These are phyloP conservation scores for Brachypteracias leptosomus DNA, from an alignment of 2,113 vertebrate species.

Conservation along the genomic window DNA sequence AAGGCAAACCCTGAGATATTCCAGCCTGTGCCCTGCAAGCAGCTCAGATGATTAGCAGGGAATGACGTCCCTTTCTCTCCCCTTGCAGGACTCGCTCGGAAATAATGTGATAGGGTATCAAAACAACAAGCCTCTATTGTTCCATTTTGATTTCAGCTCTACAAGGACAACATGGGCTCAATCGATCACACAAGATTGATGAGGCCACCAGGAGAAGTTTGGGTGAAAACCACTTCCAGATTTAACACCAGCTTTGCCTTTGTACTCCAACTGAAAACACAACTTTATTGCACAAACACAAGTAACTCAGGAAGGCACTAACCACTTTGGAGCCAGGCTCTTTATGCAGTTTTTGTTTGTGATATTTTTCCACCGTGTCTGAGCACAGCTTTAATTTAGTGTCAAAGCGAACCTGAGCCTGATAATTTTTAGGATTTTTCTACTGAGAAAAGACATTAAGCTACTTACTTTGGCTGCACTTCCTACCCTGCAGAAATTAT, in stretches of 20 bases:
- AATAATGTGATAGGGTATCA: background rate
- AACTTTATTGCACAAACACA: background rate
- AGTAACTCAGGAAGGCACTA: background rate
- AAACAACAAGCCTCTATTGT: background rate
- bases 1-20: background rate
- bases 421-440: slow-evolving; percentile 24
- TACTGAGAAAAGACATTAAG: slow-evolving; percentile 44
- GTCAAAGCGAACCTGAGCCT: slow-evolving; percentile 38
- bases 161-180: background rate
- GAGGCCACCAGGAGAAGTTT: background rate
- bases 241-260: background rate
- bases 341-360: background rate
- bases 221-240: background rate
- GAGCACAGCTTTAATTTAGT: slow-evolving; percentile 23
- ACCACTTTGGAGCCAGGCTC: background rate
- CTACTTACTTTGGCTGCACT: slow-evolving; percentile 56
- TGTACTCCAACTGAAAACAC: background rate
- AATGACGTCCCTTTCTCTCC: background rate
- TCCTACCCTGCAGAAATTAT: slow-evolving; percentile 42
- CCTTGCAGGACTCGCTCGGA: background rate
- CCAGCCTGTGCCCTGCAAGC: background rate
- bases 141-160: background rate
- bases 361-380: background rate
- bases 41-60: background rate
- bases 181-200: background rate